These are phyloP conservation scores for Clupea harengus DNA, from an alignment of 2,113 vertebrate species.

Conservation along the genomic window DNA sequence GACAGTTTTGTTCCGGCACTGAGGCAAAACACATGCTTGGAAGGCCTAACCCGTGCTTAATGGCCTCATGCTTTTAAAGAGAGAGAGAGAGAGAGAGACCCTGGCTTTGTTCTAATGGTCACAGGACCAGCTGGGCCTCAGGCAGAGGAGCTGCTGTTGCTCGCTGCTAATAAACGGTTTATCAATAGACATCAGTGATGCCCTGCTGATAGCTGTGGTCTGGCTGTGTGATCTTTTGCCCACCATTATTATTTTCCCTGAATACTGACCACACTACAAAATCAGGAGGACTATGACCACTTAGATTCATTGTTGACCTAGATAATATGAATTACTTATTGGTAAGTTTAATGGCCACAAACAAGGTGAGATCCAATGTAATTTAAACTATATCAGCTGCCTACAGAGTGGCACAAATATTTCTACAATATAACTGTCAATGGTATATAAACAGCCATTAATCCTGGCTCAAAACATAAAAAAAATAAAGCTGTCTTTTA, in stretches of 20 bases:
- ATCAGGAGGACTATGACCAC: background rate
- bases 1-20: background rate
- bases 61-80: background rate
- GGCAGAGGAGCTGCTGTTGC: background rate
- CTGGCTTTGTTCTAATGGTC: background rate
- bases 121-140: background rate
- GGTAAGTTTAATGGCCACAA: background rate
- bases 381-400: too few relatives aligned
- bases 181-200: background rate
- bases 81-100: background rate
- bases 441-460: background rate
- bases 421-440: background rate
- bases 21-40: background rate
- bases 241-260: background rate
- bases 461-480: background rate
- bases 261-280: background rate
- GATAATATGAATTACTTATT: background rate
- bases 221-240: background rate
- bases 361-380: too few relatives aligned
- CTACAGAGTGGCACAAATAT: background rate
- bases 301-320: background rate
- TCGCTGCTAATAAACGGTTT: background rate
- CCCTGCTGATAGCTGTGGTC: background rate
- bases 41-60: background rate
- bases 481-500: slow-evolving; percentile 4